phyloP scores from a whole-genome alignment of 1,140 invertebrate species.

The Pachypeltis micranthus region DNA sequence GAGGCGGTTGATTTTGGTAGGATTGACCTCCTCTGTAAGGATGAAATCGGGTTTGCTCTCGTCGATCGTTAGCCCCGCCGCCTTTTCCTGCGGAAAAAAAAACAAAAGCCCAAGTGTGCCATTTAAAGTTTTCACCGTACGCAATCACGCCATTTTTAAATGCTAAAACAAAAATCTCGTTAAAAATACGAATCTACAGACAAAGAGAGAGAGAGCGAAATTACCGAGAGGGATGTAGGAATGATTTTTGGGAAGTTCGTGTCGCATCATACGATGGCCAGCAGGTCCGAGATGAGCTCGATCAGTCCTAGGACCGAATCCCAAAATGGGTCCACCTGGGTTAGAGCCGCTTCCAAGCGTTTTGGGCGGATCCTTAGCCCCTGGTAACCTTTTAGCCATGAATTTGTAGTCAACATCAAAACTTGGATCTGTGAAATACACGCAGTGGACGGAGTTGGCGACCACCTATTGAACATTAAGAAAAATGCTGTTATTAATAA shows the following conservation, averaged over 20 bases:
- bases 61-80: not conserved
- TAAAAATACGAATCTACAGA: no score
- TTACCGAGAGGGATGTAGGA: not conserved
- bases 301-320: not conserved
- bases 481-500: no score
- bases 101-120: no score
- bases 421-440: not conserved
- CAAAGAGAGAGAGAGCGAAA: no score
- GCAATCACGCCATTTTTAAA: no score
- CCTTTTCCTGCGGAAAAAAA: no score
- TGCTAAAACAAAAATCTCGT: no score
- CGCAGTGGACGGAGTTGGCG: not conserved
- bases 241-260: not conserved
- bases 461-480: no score
- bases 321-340: not conserved
- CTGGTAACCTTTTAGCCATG: not conserved
- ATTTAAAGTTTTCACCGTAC: no score
- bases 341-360: not conserved
- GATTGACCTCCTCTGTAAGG: no score
- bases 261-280: slow-evolving; percentile 3
- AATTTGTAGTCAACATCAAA: not conserved
- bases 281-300: not conserved
- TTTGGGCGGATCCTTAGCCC: not conserved
- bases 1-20: not conserved
- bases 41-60: no score